These are phyloP conservation scores for Sciurus carolinensis DNA, from an alignment of 2,797 vertebrate genomes.

Conservation along the genomic window DNA sequence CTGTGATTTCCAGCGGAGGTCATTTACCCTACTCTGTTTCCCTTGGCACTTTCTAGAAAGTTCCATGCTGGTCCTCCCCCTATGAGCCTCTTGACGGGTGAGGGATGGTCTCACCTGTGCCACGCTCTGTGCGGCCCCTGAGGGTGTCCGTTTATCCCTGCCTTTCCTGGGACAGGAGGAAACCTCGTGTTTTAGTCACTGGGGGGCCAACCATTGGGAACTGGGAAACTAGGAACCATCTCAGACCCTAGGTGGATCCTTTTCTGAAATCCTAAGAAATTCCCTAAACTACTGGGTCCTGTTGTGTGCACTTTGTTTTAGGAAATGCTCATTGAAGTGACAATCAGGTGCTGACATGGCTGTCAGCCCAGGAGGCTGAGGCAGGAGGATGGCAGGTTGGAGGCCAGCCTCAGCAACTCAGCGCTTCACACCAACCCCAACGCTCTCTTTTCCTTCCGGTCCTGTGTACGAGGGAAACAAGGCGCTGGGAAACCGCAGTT, in stretches of 20 bases:
- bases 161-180: too few species aligned
- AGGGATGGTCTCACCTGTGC: too few species aligned
- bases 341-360: not conserved
- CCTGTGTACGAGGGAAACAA: not conserved
- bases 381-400: too few species aligned
- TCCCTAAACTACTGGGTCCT: not conserved
- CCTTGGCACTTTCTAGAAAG: too few species aligned
- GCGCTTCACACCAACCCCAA: too few species aligned
- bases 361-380: too few species aligned
- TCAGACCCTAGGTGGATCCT: not conserved
- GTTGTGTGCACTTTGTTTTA: not conserved
- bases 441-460: not conserved
- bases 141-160: too few species aligned
- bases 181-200: rapidly evolving
- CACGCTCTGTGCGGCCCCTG: too few species aligned
- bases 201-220: not conserved
- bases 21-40: not conserved
- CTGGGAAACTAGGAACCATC: not conserved
- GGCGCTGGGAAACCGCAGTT: not conserved
- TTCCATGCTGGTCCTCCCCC: not conserved
- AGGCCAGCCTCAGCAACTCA: too few species aligned
- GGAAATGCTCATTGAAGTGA: not conserved
- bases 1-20: too few species aligned
- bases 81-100: too few species aligned
- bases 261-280: not conserved